These are phyloP conservation scores for Piprites chloris DNA, from an alignment of 2,113 vertebrate species.

Conservation along the genomic window DNA sequence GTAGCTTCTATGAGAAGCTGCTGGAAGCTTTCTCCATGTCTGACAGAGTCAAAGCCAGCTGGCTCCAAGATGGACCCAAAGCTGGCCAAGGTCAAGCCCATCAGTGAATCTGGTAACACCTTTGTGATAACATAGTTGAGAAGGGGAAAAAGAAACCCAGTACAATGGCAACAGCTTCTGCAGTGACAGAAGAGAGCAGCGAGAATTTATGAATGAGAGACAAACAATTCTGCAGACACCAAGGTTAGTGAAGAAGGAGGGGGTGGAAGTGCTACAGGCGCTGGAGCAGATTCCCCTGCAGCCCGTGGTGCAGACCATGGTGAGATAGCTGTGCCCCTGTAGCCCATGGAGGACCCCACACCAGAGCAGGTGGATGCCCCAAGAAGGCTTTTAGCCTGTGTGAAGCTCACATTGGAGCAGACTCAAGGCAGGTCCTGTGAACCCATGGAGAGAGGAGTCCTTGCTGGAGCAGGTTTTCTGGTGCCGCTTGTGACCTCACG, in stretches of 20 bases:
- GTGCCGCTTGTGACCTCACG: neutral
- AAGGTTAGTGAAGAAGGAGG: neutral
- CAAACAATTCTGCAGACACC: neutral
- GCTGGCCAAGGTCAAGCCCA: neutral
- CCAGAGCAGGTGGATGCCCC: neutral
- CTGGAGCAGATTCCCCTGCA: neutral
- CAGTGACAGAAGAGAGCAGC: neutral
- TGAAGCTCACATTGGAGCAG: neutral
- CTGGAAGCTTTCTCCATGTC: neutral
- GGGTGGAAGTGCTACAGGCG: neutral
- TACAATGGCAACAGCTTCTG: neutral
- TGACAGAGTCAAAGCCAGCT: fast-evolving
- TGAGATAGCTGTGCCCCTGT: neutral
- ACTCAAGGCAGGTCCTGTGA: neutral
- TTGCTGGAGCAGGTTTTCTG: neutral
- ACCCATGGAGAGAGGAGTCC: neutral
- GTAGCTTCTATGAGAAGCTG: neutral
- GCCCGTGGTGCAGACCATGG: too few relatives aligned
- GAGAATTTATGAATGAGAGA: neutral
- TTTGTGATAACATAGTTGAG: neutral
- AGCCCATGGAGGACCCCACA: neutral
- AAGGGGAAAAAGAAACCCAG: fast-evolving
- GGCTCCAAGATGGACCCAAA: neutral
- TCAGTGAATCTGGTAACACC: fast-evolving
- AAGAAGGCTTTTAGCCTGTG: neutral